Base-by-base conservation (phyloP, 2,888 invertebrate genomes). In the Antheraea yamamai region DNA sequence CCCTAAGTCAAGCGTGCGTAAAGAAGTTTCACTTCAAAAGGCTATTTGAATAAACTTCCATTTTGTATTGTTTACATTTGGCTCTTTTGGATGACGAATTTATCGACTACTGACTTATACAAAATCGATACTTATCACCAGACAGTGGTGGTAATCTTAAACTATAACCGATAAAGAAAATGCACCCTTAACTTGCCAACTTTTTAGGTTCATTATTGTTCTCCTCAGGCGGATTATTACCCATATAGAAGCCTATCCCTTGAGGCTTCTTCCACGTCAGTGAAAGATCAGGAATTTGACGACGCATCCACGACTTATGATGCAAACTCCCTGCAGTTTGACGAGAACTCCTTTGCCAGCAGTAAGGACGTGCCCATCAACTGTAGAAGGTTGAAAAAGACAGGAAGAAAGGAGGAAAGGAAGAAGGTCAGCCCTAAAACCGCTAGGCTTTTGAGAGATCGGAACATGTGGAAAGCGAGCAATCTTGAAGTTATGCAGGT, bases 381-480 rank as follows among this genome's bases (percentile, higher is more conserved):
- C 78, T 93, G 92, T 75, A 88, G 91, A 0, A 88, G 89, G 0
- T 51, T 90, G 74, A 93, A 91, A 83, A 93, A 91, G 77, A 88
- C 87, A 0, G 35, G 4, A 7, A 39, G 35, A 39, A 39, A 39
- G 35, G 35, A 39, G 4, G 35, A 39, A 4, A 39, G 35, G 35
- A 92, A 92, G 80, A 92, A 88, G 74, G 87, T 79, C 58, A 86
- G 79, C 74, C 82, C 78, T 0, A 90, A 86, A 75, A 89, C 89
- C 51, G 87, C 89, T 73, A 82, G 84, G 74, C 88, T 87, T 66
- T 26, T 92, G 74, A 85, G 90, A 14, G 94, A 95, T 39, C 79
- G 87, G n/a, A 90, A 88, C 70, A 95, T 95, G 94, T 95, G 94
- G 94, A 85, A 86, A 64, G 92, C 94, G 0, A 92, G 89, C 75